phyloP scores from a whole-genome alignment of 1,140 invertebrate genomes.

The Bombus haemorrhoidalis region DNA sequence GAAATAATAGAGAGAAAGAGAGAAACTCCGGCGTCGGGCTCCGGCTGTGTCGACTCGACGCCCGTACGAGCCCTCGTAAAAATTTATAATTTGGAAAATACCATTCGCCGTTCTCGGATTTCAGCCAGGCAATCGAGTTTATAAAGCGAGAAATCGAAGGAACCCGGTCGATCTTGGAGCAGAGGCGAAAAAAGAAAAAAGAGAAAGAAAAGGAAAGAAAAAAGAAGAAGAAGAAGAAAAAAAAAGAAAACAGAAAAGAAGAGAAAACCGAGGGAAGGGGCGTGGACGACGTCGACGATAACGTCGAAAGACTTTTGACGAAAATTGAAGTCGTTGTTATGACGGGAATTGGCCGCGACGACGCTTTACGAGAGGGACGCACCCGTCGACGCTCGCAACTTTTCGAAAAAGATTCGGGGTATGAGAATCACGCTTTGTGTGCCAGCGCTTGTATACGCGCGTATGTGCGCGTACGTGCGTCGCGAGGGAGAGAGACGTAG shows the following conservation, averaged over 20 bases:
- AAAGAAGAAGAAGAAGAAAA: too few relatives aligned
- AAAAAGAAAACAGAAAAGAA: not conserved
- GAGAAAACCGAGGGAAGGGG: not conserved
- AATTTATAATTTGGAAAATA: slow-evolving; percentile 84
- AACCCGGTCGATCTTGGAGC: slow-evolving; percentile 32
- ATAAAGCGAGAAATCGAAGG: slow-evolving; percentile 83
- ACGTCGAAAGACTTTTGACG: slow-evolving; percentile 80
- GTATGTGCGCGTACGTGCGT: not conserved
- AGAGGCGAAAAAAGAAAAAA: not conserved
- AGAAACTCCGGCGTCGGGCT: not conserved
- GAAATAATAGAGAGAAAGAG: slow-evolving; percentile 41
- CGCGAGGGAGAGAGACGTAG: not conserved
- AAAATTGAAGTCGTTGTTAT: slow-evolving; percentile 83
- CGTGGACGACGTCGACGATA: slow-evolving; percentile 67
- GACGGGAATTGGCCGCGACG: slow-evolving; percentile 80
- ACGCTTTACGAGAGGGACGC: slow-evolving; percentile 73
- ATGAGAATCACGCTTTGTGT: not conserved
- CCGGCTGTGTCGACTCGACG: not conserved
- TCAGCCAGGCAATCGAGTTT: slow-evolving; percentile 78
- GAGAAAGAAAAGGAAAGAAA: too few relatives aligned
- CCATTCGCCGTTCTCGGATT: slow-evolving; percentile 70
- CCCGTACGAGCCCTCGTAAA: slow-evolving; percentile 76
- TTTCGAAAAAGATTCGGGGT: slow-evolving; percentile 48
- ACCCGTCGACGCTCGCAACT: slow-evolving; percentile 57
- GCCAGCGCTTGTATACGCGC: too few relatives aligned